Evolutionary conservation across 2,797 vertebrate species (phyloP).

Genomic region (Pitangus sulphuratus): DNA sequence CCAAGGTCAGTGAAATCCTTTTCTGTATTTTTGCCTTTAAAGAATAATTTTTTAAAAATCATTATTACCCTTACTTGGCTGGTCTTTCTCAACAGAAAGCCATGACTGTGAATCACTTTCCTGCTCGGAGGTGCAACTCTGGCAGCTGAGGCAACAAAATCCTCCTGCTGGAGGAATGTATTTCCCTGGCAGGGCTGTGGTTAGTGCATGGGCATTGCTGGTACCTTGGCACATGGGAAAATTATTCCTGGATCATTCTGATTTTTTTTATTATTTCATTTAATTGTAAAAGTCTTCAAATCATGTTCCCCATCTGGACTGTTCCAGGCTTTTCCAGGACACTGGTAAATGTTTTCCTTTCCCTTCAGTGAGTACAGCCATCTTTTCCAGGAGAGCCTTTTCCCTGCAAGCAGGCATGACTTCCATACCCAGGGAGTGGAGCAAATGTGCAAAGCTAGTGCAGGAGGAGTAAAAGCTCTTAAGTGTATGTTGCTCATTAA

Average conservation of each 20-base stretch:
- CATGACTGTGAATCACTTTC: background rate
- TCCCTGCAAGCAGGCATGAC: slow-evolving; percentile 23
- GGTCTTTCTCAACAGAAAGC: background rate
- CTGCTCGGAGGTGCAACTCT: background rate
- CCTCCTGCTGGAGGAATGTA: background rate
- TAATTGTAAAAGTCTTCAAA: slow-evolving; percentile 17
- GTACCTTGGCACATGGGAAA: background rate
- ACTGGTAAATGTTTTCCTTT: background rate
- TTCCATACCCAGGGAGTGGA: background rate
- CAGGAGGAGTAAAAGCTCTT: slow-evolving; percentile 54
- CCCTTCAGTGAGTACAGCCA: background rate
- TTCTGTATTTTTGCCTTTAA: background rate
- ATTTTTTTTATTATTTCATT: background rate
- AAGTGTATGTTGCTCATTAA: slow-evolving; percentile 62
- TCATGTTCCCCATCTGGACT: background rate
- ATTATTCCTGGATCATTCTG: background rate
- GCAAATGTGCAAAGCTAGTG: slow-evolving; percentile 42
- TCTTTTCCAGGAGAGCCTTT: slow-evolving; percentile 28
- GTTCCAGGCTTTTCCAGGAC: slow-evolving; percentile 9
- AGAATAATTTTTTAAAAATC: background rate
- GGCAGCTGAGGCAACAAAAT: background rate
- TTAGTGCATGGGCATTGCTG: background rate
- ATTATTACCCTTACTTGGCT: background rate
- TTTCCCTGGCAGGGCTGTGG: background rate
- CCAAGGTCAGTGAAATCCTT: background rate